Percentiles rank a stretch among this genome's conserved stretches.
Conservation (phyloP, 2,888 invertebrate species). For the Nephrotoma flavescens region DNA sequence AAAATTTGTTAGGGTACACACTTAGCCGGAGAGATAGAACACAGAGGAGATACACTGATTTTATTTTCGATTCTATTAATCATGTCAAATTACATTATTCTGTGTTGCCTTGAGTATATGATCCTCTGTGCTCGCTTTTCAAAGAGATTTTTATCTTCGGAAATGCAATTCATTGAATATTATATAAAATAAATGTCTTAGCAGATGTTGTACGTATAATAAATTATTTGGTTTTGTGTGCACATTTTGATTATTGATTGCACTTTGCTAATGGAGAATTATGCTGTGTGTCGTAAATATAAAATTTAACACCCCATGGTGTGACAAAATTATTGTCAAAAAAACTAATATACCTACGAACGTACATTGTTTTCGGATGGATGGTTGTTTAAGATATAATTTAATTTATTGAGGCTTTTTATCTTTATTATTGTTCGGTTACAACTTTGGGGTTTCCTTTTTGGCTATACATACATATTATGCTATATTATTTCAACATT, state of each 20-base stretch:
- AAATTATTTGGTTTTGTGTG: neutral
- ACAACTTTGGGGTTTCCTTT: neutral
- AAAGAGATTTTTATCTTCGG: neutral
- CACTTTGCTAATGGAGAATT: neutral
- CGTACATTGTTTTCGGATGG: neutral
- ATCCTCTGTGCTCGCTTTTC: neutral
- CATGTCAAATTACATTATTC: neutral
- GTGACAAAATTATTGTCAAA: neutral
- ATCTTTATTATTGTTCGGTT: neutral
- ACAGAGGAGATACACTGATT: neutral
- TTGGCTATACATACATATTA: neutral
- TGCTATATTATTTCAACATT: too few species aligned
- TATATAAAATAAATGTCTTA: neutral
- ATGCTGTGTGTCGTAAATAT: neutral
- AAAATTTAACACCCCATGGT: neutral
- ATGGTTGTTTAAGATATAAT: neutral
- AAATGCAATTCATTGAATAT: neutral
- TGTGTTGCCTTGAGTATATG: neutral
- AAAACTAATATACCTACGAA: neutral
- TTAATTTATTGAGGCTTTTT: neutral
- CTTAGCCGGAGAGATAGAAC: neutral
- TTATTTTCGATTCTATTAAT: neutral
- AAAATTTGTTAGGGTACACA: neutral
- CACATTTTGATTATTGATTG: neutral
- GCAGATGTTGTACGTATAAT: neutral